Evolutionary conservation across 1,140 invertebrate genomes (phyloP), one percentile per base, ranked within the genome.

Genomic region (Ericerus pela): DNA sequence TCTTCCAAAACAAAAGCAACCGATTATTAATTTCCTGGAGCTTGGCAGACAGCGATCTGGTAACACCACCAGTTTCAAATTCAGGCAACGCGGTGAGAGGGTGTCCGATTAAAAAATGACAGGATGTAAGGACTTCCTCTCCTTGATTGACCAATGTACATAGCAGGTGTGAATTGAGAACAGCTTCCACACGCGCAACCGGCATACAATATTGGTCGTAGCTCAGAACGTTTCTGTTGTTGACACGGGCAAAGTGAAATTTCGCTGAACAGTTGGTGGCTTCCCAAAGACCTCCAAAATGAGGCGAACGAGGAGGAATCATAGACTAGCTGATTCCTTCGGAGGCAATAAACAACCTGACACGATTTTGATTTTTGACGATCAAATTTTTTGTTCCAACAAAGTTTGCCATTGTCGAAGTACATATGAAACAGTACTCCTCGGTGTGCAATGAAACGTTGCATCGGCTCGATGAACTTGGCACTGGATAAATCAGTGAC

Each of bases 201-300:
- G n/a, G 22, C 11, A 63, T 65, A 10, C 26, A 54, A 5, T 62
- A 18, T 38, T 65, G 55, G 11, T 59, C 52, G 2, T 58, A 63
- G 0, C 56, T 64, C 8, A 62, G 53, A 10, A 37, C 2, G 2
- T 20, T 16, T 12, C 62, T 29, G 3, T 59, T 58, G 1, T 62
- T 18, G 1, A 64, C 54, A 0, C 53, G 37, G 10, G 24, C 28
- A 10, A 68, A 28, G 29, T 65, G 60, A 24, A 60, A 38, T 51
- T 67, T 66, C 1, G 63, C 56, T 1, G 61, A 59, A 30, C 67
- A 63, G 0, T 70, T 64, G 0, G 54, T 61, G 16, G 64, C 59
- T 61, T 64, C 63, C 63, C 64, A 70, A 26, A 61, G 28, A n/a
- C 66, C 65, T 26, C 66, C 65, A 30, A 65, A 60, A 53, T 68